Evolutionary conservation across 1,140 invertebrate species (phyloP).

Genomic region (Harpegnathos saltator): DNA sequence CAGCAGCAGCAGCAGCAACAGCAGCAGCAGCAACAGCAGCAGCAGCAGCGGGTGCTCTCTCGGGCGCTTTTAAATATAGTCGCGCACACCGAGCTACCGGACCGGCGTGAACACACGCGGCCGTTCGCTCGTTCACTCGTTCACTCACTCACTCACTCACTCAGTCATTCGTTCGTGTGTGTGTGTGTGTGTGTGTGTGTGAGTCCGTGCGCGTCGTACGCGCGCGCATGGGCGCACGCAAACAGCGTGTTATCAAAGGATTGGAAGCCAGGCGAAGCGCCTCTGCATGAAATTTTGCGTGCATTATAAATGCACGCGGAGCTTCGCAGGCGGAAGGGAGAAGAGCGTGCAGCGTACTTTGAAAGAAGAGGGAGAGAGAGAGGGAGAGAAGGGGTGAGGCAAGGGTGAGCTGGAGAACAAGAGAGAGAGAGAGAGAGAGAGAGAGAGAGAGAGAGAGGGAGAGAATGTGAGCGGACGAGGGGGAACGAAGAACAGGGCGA

Average conservation of each 20-base stretch:
- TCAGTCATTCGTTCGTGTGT: not conserved
- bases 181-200: slow-evolving; percentile 14
- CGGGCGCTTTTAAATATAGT: slow-evolving; percentile 80
- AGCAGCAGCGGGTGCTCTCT: slow-evolving; percentile 63
- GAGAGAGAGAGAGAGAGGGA: not conserved
- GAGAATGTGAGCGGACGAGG: not conserved
- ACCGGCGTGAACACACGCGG: slow-evolving; percentile 16
- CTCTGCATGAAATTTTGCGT: slow-evolving; percentile 84
- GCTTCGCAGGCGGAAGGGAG: slow-evolving; percentile 65
- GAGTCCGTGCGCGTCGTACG: slow-evolving; percentile 17
- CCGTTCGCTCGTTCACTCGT: not conserved
- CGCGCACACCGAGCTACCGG: slow-evolving; percentile 42
- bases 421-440: not conserved
- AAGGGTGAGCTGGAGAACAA: slow-evolving; percentile 14
- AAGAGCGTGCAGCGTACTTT: slow-evolving; percentile 41
- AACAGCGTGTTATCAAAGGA: slow-evolving; percentile 80
- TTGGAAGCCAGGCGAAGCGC: slow-evolving; percentile 76
- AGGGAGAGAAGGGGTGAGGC: too few species aligned
- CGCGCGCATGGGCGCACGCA: slow-evolving; percentile 65
- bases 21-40: slow-evolving; percentile 41
- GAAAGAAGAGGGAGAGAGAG: slow-evolving; percentile 9
- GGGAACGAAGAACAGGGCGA: not conserved
- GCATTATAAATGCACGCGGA: slow-evolving; percentile 82
- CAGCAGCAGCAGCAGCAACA: slow-evolving; percentile 47
- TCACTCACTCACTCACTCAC: not conserved